Base-by-base conservation (phyloP, 2,797 vertebrate genomes). In the Scleropages formosus region DNA sequence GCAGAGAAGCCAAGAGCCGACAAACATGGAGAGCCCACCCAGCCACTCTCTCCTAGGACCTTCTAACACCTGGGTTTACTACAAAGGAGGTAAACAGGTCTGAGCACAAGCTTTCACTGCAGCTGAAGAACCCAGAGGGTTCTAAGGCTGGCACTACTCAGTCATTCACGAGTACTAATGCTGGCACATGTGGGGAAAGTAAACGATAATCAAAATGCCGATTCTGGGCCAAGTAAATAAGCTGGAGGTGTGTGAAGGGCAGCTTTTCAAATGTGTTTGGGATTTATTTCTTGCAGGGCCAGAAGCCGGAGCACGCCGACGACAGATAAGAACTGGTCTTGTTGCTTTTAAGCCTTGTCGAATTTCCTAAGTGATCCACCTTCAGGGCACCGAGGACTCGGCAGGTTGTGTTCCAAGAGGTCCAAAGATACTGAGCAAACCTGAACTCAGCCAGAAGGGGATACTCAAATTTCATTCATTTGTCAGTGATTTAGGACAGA, bases 91-190 rank as follows among this genome's bases (percentile, higher is more conserved):
- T n/a, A n/a, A n/a, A n/a, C n/a, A n/a, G n/a, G n/a, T n/a, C n/a
- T n/a, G n/a, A n/a, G n/a, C 74, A 75, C 71, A 82, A 26, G 79
- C 79, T 78, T 81, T 39, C 77, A 74, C 67, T 62, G 20, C 73
- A 85, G 80, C 79, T 90, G 84, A 89, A 84, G 77, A 88, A 88
- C 83, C 84, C 82, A 62, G 77, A 18, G 83, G 85, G 56, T 66
- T 47, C 74, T 39, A 18, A 56, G 53, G 53, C 53, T 56, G 46
- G n/a, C 64, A 20, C 20, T 0, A 20, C 11, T 20, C 44, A n/a
- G 4, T 0, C 18, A 3, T n/a, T 22, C 49, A 53, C 15, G 13
- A 59, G 72, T 22, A 59, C 18, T 12, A 58, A 58, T 20, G 51
- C 13, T 16, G 26, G 69, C 24, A 26, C 18, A 69, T n/a, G 2